Conservation (phyloP, 1,140 invertebrate genomes). For the Plodia interpunctella region DNA sequence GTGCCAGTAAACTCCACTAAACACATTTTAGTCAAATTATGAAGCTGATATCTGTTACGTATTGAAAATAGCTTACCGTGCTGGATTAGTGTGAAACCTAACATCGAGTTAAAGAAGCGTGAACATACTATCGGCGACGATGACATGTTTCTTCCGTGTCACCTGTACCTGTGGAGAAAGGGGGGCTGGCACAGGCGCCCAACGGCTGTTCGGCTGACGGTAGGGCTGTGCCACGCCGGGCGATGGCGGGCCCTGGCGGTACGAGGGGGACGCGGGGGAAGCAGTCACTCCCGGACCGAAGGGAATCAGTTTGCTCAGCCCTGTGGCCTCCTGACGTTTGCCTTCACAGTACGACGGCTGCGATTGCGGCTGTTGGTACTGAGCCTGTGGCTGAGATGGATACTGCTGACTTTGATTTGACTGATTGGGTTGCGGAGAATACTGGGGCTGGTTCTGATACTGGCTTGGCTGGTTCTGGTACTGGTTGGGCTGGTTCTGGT, state of each 20-base stretch:
- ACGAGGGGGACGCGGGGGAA: conserved; percentile 34
- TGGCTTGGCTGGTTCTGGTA: conserved; percentile 41
- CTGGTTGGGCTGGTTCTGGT: conserved; percentile 26
- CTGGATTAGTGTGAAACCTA: not conserved
- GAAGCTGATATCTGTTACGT: not conserved
- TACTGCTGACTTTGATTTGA: conserved; percentile 20
- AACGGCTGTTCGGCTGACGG: conserved; percentile 59
- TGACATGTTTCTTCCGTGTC: conserved; percentile 13
- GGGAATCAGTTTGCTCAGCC: conserved; percentile 68
- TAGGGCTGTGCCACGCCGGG: conserved; percentile 64
- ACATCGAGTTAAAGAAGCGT: conserved; percentile 7
- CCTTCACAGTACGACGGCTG: conserved; percentile 61
- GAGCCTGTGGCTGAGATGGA: conserved; percentile 31
- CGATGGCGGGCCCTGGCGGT: conserved; percentile 60
- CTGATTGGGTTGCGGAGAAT: conserved; percentile 23
- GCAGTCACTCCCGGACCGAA: conserved; percentile 52
- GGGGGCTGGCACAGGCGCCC: conserved; percentile 66
- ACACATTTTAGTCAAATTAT: no score
- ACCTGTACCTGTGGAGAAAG: conserved; percentile 62
- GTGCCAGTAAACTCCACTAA: no score
- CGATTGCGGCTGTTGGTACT: conserved; percentile 59
- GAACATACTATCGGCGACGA: conserved; percentile 28
- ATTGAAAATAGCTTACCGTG: not conserved
- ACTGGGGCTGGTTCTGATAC: conserved; percentile 41
- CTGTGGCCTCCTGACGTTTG: conserved; percentile 47